These are phyloP conservation scores for Anhinga anhinga DNA, from an alignment of 2,113 vertebrate species.

Conservation along the genomic window DNA sequence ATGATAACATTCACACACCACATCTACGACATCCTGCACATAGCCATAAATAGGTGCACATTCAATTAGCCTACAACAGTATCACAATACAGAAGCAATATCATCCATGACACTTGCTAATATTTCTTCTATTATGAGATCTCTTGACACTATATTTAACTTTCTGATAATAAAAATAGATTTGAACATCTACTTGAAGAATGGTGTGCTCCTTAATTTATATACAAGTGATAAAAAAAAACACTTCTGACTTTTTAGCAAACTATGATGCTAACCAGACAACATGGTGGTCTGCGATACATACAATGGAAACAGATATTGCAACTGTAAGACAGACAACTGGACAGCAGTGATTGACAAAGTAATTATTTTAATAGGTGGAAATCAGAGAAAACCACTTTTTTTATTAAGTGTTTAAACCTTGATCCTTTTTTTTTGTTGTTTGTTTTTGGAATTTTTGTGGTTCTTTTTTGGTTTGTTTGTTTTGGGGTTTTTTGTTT, in stretches of 20 bases:
- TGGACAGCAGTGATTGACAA: background rate
- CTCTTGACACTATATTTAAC: background rate
- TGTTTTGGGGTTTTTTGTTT: too few relatives aligned
- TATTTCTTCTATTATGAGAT: background rate
- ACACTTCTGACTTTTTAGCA: background rate
- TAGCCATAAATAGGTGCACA: background rate
- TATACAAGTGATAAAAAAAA: background rate
- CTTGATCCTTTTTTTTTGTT: background rate
- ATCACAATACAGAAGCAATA: background rate
- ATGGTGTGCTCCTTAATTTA: accelerated
- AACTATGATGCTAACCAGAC: background rate
- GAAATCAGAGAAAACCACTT: background rate
- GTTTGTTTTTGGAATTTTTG: too few relatives aligned
- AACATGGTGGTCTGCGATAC: accelerated
- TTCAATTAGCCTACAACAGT: background rate
- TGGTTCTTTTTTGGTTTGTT: too few relatives aligned
- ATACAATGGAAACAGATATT: accelerated
- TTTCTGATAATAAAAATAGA: background rate
- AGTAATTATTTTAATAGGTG: background rate
- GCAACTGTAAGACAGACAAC: background rate
- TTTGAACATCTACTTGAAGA: background rate
- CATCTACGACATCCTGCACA: background rate
- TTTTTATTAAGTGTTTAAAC: background rate
- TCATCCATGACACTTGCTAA: background rate
- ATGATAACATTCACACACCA: background rate